Conservation (phyloP, 2,113 vertebrate species). For the Pseudonaja textilis region DNA sequence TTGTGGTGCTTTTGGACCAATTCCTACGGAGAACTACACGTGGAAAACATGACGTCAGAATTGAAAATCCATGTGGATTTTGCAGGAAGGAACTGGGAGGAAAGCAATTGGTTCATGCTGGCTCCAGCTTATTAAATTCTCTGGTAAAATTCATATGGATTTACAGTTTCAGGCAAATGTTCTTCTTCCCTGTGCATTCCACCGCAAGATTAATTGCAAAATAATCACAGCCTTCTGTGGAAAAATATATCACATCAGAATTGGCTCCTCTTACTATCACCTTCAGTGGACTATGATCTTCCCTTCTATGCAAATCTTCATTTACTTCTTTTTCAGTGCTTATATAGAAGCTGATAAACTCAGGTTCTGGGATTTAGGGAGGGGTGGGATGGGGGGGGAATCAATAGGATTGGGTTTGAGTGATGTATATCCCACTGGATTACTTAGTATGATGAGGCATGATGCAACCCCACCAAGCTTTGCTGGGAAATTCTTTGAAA, state of each 20-base stretch:
- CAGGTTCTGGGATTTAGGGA: background rate
- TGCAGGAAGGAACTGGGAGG: conserved; percentile 27
- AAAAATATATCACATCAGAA: background rate
- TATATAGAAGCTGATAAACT: background rate
- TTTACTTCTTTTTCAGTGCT: background rate
- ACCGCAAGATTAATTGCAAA: background rate
- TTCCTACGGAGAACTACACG: background rate
- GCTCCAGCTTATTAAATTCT: background rate
- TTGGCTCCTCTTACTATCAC: background rate
- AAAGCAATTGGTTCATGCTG: background rate
- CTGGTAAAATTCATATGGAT: conserved; percentile 15
- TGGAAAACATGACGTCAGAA: conserved; percentile 33
- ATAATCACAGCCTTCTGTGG: background rate
- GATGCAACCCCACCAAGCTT: conserved; percentile 37
- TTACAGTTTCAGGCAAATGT: conserved; percentile 11
- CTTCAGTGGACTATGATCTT: background rate
- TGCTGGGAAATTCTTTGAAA: conserved; percentile 59
- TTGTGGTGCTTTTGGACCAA: conserved; percentile 3
- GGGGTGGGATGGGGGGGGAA: background rate
- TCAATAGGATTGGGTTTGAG: background rate
- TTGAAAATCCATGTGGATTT: conserved; percentile 28
- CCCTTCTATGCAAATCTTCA: background rate
- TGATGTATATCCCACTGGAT: conserved; percentile 30
- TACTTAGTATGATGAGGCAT: conserved; percentile 40
- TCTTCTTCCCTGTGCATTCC: conserved; percentile 12